phyloP scores from a whole-genome alignment of 2,113 vertebrate species.

The Mola mola region DNA sequence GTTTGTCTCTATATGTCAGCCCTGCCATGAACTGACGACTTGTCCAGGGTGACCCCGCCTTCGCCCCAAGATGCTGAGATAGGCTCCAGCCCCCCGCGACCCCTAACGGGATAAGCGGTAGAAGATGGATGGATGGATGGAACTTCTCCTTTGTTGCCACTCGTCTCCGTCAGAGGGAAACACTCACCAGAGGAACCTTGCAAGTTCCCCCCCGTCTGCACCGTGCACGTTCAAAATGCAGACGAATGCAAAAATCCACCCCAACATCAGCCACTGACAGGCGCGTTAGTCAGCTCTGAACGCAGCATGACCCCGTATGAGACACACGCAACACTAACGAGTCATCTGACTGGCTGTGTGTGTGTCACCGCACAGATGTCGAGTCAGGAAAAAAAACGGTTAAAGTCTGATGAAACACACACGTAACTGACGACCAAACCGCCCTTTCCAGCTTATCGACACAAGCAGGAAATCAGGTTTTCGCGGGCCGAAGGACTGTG shows the following conservation, averaged over 20 bases:
- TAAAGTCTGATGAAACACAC: constrained; percentile 41
- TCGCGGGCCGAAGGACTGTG: constrained; percentile 46
- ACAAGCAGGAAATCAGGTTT: constrained; percentile 69
- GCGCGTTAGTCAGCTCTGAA: background rate
- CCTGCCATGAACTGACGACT: too few relatives aligned
- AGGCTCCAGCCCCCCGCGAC: too few relatives aligned
- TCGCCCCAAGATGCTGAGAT: too few relatives aligned
- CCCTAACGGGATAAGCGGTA: too few relatives aligned
- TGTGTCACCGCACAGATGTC: constrained; percentile 37
- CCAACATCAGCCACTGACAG: constrained; percentile 25
- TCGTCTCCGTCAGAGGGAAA: constrained; percentile 16
- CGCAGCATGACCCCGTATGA: constrained; percentile 19
- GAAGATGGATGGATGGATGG: too few relatives aligned
- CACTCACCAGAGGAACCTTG: constrained; percentile 37
- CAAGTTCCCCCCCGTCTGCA: constrained; percentile 64
- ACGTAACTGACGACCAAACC: constrained; percentile 32
- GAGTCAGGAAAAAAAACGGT: constrained; percentile 28
- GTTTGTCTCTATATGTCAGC: too few relatives aligned
- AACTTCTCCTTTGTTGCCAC: constrained; percentile 10
- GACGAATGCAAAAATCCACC: constrained; percentile 29
- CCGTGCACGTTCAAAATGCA: constrained; percentile 39
- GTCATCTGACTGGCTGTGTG: constrained; percentile 28
- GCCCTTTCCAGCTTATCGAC: constrained; percentile 16
- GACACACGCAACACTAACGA: constrained; percentile 21
- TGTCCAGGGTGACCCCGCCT: too few relatives aligned